Conservation (phyloP, 2,113 vertebrate species). For the Probosciger aterrimus region DNA sequence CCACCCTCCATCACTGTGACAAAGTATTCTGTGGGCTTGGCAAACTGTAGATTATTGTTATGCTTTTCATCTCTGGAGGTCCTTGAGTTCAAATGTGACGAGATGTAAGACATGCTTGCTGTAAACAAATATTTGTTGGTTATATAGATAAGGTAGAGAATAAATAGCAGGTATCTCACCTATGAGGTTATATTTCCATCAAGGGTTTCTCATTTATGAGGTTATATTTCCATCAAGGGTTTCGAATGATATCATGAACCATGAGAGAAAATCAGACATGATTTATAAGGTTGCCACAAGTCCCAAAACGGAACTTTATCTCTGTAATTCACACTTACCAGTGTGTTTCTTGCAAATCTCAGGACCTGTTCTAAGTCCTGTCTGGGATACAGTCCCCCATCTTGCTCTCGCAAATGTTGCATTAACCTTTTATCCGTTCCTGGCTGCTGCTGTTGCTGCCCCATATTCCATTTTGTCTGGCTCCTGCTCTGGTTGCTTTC, state of each 20-base stretch:
- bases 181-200: constrained; percentile 8
- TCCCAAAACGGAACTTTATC: not conserved
- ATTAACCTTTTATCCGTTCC: constrained; percentile 34
- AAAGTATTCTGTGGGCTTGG: not conserved
- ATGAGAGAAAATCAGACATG: not conserved
- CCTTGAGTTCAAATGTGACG: constrained; percentile 57
- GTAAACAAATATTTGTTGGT: constrained; percentile 39
- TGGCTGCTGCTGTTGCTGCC: constrained; percentile 7
- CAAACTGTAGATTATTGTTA: constrained; percentile 36
- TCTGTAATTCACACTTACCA: not conserved
- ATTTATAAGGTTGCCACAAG: not conserved
- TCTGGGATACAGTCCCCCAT: not conserved
- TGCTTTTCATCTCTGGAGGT: constrained; percentile 41
- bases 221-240: not conserved
- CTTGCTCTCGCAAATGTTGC: not conserved
- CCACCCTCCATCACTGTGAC: not conserved
- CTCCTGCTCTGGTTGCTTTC: constrained; percentile 29
- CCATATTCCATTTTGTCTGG: constrained; percentile 17
- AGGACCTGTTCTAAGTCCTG: not conserved
- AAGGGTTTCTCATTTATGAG: not conserved
- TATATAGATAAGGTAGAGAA: not conserved
- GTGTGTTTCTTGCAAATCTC: not conserved
- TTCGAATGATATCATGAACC: not conserved
- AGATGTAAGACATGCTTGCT: constrained; percentile 39
- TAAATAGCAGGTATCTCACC: not conserved